Conservation (phyloP, 2,888 invertebrate genomes). For the Lucinisca nassula region DNA sequence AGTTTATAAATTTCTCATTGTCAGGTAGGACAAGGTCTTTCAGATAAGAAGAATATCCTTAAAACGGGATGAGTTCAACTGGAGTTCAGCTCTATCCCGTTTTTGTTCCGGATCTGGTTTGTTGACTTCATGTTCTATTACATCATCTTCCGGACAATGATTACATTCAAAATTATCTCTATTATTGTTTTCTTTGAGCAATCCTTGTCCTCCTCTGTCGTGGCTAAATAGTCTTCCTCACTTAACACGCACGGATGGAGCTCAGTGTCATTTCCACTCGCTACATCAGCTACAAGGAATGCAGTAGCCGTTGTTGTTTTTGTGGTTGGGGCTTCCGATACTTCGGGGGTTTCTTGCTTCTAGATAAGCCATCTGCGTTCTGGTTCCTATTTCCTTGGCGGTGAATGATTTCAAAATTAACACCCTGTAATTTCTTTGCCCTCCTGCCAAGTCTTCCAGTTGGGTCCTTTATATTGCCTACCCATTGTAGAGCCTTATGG, state of each 20-base stretch:
- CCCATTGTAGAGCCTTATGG: constrained; percentile 54
- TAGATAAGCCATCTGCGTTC: no score
- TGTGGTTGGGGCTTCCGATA: neutral
- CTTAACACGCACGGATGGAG: no score
- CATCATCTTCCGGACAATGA: neutral
- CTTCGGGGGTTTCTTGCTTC: neutral
- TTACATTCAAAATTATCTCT: neutral
- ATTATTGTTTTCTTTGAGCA: no score
- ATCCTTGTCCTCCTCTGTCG: no score
- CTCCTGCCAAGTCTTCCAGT: constrained; percentile 42
- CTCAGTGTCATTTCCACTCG: no score
- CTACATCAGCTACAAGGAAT: no score
- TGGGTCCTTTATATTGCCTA: constrained; percentile 38
- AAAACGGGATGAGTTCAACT: constrained; percentile 9
- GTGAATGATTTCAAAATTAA: constrained; percentile 45
- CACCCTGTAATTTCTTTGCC: constrained; percentile 39
- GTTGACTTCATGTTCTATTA: neutral
- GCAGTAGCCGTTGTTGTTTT: no score
- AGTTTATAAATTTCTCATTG: no score
- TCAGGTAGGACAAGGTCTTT: neutral
- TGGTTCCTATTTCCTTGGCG: constrained; percentile 40
- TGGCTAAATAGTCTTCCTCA: no score
- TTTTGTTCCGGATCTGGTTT: neutral
- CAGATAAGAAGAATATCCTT: constrained; percentile 15
- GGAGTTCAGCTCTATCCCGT: neutral